Evolutionary conservation across 2,888 invertebrate genomes (phyloP).

Genomic region (Drosophila rellima): DNA sequence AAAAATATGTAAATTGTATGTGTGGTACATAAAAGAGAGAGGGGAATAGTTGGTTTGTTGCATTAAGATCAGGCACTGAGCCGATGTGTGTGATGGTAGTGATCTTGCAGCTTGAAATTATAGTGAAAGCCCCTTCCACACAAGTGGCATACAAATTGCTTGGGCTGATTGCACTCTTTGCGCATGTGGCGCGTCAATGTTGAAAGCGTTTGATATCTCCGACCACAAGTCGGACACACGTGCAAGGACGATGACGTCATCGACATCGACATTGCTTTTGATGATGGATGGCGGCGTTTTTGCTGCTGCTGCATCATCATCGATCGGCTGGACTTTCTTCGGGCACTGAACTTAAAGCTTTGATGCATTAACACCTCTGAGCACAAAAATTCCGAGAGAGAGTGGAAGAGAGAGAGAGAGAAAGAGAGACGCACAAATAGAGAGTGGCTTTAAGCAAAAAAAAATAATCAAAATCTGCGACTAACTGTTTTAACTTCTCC

Average conservation of each 20-base stretch:
- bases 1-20: conserved; percentile 31
- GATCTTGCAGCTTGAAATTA: conserved; percentile 81
- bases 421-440: conserved; percentile 52
- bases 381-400: conserved; percentile 13
- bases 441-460: conserved; percentile 38
- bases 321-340: conserved; percentile 57
- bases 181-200: conserved; percentile 87
- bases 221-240: conserved; percentile 74
- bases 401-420: conserved; percentile 26
- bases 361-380: conserved; percentile 31
- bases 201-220: conserved; percentile 73
- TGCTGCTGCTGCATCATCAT: conserved; percentile 42
- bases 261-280: conserved; percentile 22
- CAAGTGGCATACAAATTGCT: conserved; percentile 76
- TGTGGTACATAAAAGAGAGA: conserved; percentile 8
- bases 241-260: conserved; percentile 37
- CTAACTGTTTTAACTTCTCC: conserved; percentile 3
- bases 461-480: conserved; percentile 15
- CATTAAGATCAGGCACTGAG: conserved; percentile 32
- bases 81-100: conserved; percentile 65
- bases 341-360: conserved; percentile 35
- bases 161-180: conserved; percentile 83
- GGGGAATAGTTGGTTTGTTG: not conserved
- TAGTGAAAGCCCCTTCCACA: conserved; percentile 84
- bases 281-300: conserved; percentile 42